These are phyloP conservation scores for Holacanthus passer DNA, from an alignment of 2,113 vertebrate genomes.

Conservation along the genomic window DNA sequence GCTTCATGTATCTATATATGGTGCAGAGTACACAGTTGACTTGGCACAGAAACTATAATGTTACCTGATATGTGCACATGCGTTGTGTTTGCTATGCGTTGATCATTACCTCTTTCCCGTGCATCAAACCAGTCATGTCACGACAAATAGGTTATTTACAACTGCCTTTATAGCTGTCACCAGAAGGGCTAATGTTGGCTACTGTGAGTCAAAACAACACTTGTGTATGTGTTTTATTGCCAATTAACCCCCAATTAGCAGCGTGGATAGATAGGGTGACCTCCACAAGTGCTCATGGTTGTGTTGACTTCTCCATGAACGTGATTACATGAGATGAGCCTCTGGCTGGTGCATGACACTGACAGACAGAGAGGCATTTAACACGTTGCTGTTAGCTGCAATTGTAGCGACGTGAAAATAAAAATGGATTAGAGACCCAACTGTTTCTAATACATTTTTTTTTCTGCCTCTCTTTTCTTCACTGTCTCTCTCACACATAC, in stretches of 20 bases:
- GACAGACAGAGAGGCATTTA: slow-evolving; percentile 22
- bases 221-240: slow-evolving; percentile 61
- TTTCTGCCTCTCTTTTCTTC: background rate
- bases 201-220: slow-evolving; percentile 49
- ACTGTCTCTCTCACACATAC: slow-evolving; percentile 15
- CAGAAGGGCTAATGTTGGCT: slow-evolving; percentile 37
- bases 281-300: slow-evolving; percentile 40
- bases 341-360: background rate
- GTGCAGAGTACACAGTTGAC: slow-evolving; percentile 2
- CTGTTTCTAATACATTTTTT: background rate
- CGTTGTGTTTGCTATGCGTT: slow-evolving; percentile 38
- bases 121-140: slow-evolving; percentile 51
- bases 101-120: slow-evolving; percentile 52
- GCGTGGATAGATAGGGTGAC: slow-evolving; percentile 45
- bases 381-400: slow-evolving; percentile 13
- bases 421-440: slow-evolving; percentile 24
- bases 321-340: slow-evolving; percentile 43
- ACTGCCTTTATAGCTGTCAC: slow-evolving; percentile 53
- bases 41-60: slow-evolving; percentile 11
- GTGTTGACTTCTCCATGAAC: slow-evolving; percentile 36
- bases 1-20: slow-evolving; percentile 7
- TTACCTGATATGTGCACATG: slow-evolving; percentile 6
- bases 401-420: slow-evolving; percentile 8
- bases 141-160: slow-evolving; percentile 35
- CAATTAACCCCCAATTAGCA: slow-evolving; percentile 69